Evolutionary conservation across 1,140 invertebrate genomes (phyloP), one percentile per base, ranked within the genome.

Genomic region (Drosophila nigrodunni): DNA sequence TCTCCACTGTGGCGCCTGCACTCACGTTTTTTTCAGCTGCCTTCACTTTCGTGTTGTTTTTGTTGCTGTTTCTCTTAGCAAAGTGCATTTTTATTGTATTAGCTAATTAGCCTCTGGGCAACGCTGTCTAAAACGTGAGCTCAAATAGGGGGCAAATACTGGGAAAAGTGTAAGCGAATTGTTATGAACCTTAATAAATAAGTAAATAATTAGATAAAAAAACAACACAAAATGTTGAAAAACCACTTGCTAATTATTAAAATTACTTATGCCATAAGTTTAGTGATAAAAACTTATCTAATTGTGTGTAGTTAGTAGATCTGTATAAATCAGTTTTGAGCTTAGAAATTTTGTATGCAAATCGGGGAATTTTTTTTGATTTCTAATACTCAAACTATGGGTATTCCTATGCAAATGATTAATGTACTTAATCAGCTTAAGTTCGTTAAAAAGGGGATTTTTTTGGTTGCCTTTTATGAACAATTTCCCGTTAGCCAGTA

Each of bases 1-100:
- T 41, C 9, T 61, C 18, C 71, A 41, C 71, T 74, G 72, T 86
- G 79, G 83, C 83, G 79, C 82, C 76, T 71, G 66, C 61, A 73
- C 75, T 66, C 81, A 81, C 65, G 74, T 78, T 80, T 43, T 41
- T 59, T 30, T 1, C 30, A 13, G 11, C 7, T 30, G 25, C 25
- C 25, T 30, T 30, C 25, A 30, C 25, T 3, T 64, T 41, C 11
- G 41, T 44, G 39, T 44, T 59, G 43, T 68, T 76, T 57, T 58
- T 73, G 15, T 75, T 78, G 50, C 58, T 68, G 47, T 46, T 78
- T 9, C 58, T 21, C 34, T 72, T 21, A n/a, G 41, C 15, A 18
- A 60, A 35, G 55, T 49, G 66, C 49, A 37, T 39, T 68, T 74
- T 59, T 46, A 52, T 66, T 76, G 67, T 54, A 44, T 52, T 73